Conservation (phyloP, 1,140 invertebrate species). For the Babylonia areolata region DNA sequence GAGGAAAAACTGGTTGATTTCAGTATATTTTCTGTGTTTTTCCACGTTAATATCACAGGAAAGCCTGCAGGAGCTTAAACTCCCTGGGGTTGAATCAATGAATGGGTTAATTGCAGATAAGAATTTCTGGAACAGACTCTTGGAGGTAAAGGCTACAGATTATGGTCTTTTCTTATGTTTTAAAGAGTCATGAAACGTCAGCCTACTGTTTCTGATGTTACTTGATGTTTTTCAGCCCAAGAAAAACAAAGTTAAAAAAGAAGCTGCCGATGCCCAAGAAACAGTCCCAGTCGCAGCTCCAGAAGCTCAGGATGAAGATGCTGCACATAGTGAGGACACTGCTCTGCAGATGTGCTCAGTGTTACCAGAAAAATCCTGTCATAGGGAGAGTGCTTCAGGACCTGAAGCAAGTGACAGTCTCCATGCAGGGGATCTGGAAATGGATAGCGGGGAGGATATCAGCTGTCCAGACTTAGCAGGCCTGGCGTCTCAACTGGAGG, state of each 20-base stretch:
- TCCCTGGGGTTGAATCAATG: too few species aligned
- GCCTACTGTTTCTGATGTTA: too few species aligned
- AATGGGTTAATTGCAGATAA: too few species aligned
- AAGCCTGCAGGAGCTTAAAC: too few species aligned
- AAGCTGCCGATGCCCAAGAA: not conserved
- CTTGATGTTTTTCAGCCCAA: not conserved
- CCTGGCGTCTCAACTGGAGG: not conserved
- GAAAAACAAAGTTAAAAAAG: not conserved
- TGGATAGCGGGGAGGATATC: not conserved
- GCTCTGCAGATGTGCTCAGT: not conserved
- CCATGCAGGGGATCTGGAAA: slow-evolving; percentile 12
- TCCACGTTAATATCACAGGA: too few species aligned
- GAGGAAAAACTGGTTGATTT: too few species aligned
- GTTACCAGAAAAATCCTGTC: not conserved
- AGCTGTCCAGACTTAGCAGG: not conserved
- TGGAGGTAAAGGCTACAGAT: too few species aligned
- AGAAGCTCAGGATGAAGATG: not conserved
- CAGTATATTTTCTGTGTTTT: too few species aligned
- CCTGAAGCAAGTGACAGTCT: not conserved
- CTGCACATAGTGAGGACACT: not conserved
- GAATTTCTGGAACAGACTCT: too few species aligned
- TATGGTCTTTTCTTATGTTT: too few species aligned
- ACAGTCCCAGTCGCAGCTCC: not conserved
- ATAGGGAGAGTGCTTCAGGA: not conserved
- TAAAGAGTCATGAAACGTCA: too few species aligned